Base-by-base conservation (phyloP, 1,140 invertebrate species). In the Adoxophyes honmai region DNA sequence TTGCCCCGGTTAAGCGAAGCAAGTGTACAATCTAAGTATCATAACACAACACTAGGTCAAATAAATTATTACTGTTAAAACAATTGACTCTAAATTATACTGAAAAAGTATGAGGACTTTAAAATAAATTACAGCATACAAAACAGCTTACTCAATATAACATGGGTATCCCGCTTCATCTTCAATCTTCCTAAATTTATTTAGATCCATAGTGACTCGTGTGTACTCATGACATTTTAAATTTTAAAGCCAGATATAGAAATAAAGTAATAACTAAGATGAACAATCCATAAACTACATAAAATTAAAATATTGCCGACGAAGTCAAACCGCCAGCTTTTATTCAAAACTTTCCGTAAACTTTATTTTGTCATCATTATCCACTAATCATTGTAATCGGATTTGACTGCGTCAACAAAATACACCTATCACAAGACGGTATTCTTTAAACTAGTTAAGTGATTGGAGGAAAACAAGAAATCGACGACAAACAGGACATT, bases 121-220 rank as follows among this genome's bases (percentile, higher is more conserved):
- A 28, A 3, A 3, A 3, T 28, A 28, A 28, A 28, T 28, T 28
- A 28, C 6, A 3, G 21, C 21, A 28, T 11, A 9, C 8, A 11
- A 7, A 28, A 18, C 16, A 10, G 18, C 81, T 86, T 78, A 92
- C 91, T 90, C 88, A 34, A 91, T 71, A 70, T 91, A 92, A 76
- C 83, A 90, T 2, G 90, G 86, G 77, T 91, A 91, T 34, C 91
- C 91, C 14, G 86, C 89, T 78, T 91, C 89, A 75, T 91, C 90
- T 82, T 92, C 91, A 52, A 79, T 57, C 73, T 89, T 90, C 64
- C 78, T 86, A 80, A 83, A 89, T 55, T 64, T 71, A 48, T 53
- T 70, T 37, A 58, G 55, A 59, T 64, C 63, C 75, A 84, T 78
- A 57, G 8, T n/a, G n/a, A n/a, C n/a, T n/a, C n/a, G n/a, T n/a